Percentiles rank a stretch among this genome's conserved stretches.
Evolutionary conservation across 1,140 invertebrate genomes (phyloP).

Genomic region (Papilio dardanus): DNA sequence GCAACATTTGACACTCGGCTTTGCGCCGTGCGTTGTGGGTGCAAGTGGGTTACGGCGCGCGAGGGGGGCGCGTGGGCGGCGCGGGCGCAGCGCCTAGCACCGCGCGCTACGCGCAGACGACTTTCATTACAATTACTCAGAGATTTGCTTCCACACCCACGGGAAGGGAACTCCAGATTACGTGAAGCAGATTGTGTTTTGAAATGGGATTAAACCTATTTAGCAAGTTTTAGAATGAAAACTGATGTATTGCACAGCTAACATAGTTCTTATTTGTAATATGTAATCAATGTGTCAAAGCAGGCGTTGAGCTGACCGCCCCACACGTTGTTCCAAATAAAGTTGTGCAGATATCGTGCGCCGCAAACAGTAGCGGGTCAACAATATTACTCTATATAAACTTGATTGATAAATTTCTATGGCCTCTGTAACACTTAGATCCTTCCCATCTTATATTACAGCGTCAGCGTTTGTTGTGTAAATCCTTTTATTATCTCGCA

Average conservation of each 20-base stretch:
- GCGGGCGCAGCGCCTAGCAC: conserved; percentile 6
- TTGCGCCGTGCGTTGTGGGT: conserved; percentile 10
- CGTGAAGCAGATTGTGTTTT: not conserved
- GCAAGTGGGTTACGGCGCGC: conserved; percentile 26
- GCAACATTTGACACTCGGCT: conserved; percentile 29
- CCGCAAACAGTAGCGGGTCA: not conserved
- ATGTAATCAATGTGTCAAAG: not conserved
- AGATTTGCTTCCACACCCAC: not conserved
- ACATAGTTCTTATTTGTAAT: not conserved
- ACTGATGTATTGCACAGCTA: not conserved
- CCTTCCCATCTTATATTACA: not conserved
- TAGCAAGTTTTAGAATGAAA: not conserved
- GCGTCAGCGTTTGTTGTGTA: not conserved
- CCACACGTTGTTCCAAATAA: not conserved
- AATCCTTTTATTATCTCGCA: not conserved
- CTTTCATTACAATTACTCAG: conserved; percentile 15
- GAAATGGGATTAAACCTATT: not conserved
- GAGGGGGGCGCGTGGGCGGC: not conserved
- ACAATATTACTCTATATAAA: not conserved
- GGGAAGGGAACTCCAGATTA: not conserved
- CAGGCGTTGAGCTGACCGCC: not conserved
- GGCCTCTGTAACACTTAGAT: no score
- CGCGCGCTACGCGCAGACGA: not conserved
- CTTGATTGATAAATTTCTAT: not conserved
- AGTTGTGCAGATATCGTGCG: not conserved